Percentiles rank a stretch among this genome's conserved stretches.
phyloP scores from a whole-genome alignment of 2,888 invertebrate genomes.

The Lithosia quadra region DNA sequence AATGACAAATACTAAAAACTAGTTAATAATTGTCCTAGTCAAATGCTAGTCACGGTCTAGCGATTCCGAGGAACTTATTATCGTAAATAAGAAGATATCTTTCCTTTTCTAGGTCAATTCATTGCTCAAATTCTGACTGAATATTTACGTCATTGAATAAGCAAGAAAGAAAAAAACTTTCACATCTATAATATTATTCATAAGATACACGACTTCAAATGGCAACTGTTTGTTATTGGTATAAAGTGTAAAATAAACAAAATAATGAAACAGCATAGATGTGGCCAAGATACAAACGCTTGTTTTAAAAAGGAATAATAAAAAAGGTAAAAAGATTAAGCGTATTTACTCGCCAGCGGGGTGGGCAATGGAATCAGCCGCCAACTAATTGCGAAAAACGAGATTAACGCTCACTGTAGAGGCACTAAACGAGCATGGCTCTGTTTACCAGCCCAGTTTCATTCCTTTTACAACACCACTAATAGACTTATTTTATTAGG shows the following conservation, averaged over 20 bases:
- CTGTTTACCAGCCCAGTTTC: conserved; percentile 74
- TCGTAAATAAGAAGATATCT: too few relatives aligned
- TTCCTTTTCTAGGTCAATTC: too few relatives aligned
- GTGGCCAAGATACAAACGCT: conserved; percentile 63
- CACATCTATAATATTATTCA: neutral
- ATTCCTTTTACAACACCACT: conserved; percentile 77
- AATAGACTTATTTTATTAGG: conserved; percentile 80
- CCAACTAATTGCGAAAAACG: conserved; percentile 83
- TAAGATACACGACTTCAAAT: neutral
- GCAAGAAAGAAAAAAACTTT: neutral
- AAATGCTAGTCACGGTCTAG: too few relatives aligned
- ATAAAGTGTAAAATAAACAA: conserved; percentile 51
- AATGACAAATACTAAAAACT: too few relatives aligned
- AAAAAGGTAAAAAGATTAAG: conserved; percentile 65
- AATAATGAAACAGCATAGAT: conserved; percentile 55
- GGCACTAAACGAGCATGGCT: conserved; percentile 77
- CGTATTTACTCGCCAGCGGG: conserved; percentile 69
- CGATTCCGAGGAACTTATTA: too few relatives aligned
- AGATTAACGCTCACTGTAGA: conserved; percentile 81
- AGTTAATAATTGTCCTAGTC: too few relatives aligned
- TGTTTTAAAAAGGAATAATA: conserved; percentile 66
- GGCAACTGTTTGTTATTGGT: neutral
- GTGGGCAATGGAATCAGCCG: conserved; percentile 74
- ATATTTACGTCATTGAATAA: neutral
- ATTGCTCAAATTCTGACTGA: too few relatives aligned